Conservation (phyloP, 2,888 invertebrate genomes). For the Neocrepidodera transversa region DNA sequence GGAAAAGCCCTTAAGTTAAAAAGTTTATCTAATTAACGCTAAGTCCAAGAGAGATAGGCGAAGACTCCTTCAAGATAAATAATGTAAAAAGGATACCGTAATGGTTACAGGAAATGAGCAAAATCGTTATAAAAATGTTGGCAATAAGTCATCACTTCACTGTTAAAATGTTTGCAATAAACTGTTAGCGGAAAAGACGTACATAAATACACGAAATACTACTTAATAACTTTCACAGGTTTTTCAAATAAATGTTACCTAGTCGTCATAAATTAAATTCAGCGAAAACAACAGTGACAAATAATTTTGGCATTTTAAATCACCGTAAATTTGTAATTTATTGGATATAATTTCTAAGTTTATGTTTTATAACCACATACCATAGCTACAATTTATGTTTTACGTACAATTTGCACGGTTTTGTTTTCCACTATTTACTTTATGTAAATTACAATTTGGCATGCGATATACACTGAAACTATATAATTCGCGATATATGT, state of each 20-base stretch:
- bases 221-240: neutral
- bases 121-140: neutral
- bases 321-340: slow-evolving; percentile 14
- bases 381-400: slow-evolving; percentile 14
- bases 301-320: slow-evolving; percentile 10
- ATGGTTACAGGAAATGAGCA: slow-evolving; percentile 7
- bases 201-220: neutral
- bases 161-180: neutral
- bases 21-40: slow-evolving; percentile 20
- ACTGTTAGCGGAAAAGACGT: neutral
- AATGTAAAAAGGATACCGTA: slow-evolving; percentile 16
- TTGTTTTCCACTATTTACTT: slow-evolving; percentile 16
- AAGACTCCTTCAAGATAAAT: slow-evolving; percentile 13
- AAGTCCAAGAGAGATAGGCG: slow-evolving; percentile 4
- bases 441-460: slow-evolving; percentile 12
- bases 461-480: slow-evolving; percentile 9
- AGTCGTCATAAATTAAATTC: neutral
- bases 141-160: neutral
- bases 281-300: slow-evolving; percentile 12
- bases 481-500: slow-evolving; percentile 8
- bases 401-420: slow-evolving; percentile 21
- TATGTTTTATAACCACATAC: slow-evolving; percentile 10
- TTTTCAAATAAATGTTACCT: slow-evolving; percentile 6
- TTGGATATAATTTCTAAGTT: slow-evolving; percentile 14
- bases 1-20: slow-evolving; percentile 13